Percentiles rank a stretch among this genome's conserved stretches.
Evolutionary conservation across 2,888 invertebrate genomes (phyloP).

Genomic region (Lasiommata megera): DNA sequence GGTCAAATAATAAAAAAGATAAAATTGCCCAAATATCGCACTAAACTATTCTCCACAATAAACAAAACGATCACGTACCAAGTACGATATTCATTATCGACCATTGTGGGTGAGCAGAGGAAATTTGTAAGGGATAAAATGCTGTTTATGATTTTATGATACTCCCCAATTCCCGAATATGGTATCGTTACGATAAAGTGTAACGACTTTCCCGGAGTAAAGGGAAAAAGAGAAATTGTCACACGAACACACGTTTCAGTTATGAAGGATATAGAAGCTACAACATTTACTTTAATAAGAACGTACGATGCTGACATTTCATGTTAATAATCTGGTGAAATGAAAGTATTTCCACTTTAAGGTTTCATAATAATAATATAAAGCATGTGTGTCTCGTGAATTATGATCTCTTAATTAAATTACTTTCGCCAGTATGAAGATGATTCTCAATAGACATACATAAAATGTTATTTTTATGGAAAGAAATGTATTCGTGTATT

Average conservation of each 20-base stretch:
- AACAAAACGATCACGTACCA: slow-evolving; percentile 51
- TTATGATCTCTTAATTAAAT: slow-evolving; percentile 26
- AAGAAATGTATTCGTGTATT: background rate
- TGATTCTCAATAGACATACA: background rate
- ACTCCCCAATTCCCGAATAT: slow-evolving; percentile 62
- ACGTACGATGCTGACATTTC: slow-evolving; percentile 4
- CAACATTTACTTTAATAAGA: slow-evolving; percentile 52
- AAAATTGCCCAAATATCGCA: background rate
- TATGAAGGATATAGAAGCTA: slow-evolving; percentile 48
- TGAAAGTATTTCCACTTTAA: background rate
- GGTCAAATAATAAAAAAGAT: background rate
- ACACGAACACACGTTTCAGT: slow-evolving; percentile 42
- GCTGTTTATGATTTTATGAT: slow-evolving; percentile 72
- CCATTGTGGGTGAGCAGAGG: slow-evolving; percentile 46
- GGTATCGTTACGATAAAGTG: slow-evolving; percentile 69
- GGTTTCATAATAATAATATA: background rate
- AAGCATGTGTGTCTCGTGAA: background rate
- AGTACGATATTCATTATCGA: slow-evolving; percentile 61
- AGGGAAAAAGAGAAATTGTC: slow-evolving; percentile 53
- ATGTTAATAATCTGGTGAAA: slow-evolving; percentile 23
- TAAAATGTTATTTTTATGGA: background rate
- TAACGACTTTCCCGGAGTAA: slow-evolving; percentile 50
- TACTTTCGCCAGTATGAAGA: slow-evolving; percentile 13
- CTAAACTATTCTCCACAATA: background rate
- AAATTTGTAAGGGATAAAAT: slow-evolving; percentile 61